phyloP scores from a whole-genome alignment of 2,888 invertebrate genomes.

The Hyalella azteca region DNA sequence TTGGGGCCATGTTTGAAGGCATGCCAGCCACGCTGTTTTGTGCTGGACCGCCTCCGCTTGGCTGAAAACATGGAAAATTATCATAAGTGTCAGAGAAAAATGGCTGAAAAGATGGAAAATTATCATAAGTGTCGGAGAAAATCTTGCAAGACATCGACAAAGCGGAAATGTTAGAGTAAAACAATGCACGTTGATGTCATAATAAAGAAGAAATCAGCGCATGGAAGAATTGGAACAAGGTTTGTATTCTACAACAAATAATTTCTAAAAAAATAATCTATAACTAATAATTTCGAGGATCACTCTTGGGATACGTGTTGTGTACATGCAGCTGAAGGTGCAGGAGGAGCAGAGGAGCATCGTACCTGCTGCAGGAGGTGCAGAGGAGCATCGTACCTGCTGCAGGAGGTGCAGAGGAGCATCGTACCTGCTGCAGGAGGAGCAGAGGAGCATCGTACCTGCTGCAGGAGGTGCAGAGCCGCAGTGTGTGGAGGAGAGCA shows the following conservation, averaged over 20 bases:
- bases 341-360: no score
- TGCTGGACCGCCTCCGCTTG: not conserved
- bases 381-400: no score
- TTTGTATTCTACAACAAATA: not conserved
- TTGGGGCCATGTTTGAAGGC: slow-evolving; percentile 20
- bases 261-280: no score
- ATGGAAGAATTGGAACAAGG: not conserved
- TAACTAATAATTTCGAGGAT: no score
- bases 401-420: not conserved
- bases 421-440: not conserved
- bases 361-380: no score
- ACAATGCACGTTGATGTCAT: no score
- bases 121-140: not conserved
- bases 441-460: not conserved
- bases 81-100: not conserved
- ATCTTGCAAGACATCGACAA: no score
- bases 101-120: not conserved
- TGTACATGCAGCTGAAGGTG: no score
- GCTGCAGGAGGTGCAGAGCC: slow-evolving; percentile 1
- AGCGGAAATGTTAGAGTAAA: no score
- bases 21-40: slow-evolving; percentile 3
- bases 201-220: no score
- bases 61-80: not conserved
- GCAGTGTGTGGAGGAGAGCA: slow-evolving; percentile 15
- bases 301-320: no score